Base-by-base conservation (phyloP, 2,113 vertebrate species). In the Tautogolabrus adspersus region DNA sequence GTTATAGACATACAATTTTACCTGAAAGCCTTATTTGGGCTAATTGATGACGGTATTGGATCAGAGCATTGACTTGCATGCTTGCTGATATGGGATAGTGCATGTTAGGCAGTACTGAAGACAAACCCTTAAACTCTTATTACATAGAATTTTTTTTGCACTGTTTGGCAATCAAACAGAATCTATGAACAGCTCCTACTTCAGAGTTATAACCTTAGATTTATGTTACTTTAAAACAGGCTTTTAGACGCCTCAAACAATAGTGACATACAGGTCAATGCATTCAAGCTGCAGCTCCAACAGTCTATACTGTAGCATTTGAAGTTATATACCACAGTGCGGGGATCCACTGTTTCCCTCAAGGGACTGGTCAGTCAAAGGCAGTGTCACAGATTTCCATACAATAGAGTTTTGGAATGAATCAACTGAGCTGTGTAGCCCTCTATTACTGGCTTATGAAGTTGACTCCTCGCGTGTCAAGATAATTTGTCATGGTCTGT, bases 401-500 rank as follows among this genome's bases (percentile, higher is more conserved):
- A 82, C 79, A 88, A 85, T 77, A 67, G 62, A 60, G 66, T 77
- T 83, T 74, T 78, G 54, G 83, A 89, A 80, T 72, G 49, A 86
- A 72, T 91, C 77, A 81, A 75, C 72, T 42, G 52, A 83, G 75
- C 83, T 66, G 61, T 82, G 81, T 69, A 75, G 52, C 78, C 75
- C 74, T 84, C 69, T 84, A 84, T 84, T 81, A 72, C 85, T 76
- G 68, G 23, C 69, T 77, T 81, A 86, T 83, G 38, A 88, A 87
- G 75, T 52, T 74, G 42, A 38, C 49, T 71, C 47, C 63, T 86
- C 6, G 9, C 42, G 75, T 84, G 82, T 89, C 75, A 65, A 80
- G 86, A 87, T 90, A 77, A 88, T 88, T 91, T 74, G 80, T 91
- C 83, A 86, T 68, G 71, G 68, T 59, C 76, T 72, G 67, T 79